phyloP scores from a whole-genome alignment of 2,888 invertebrate species.

The Acanthosepion lycidas region DNA sequence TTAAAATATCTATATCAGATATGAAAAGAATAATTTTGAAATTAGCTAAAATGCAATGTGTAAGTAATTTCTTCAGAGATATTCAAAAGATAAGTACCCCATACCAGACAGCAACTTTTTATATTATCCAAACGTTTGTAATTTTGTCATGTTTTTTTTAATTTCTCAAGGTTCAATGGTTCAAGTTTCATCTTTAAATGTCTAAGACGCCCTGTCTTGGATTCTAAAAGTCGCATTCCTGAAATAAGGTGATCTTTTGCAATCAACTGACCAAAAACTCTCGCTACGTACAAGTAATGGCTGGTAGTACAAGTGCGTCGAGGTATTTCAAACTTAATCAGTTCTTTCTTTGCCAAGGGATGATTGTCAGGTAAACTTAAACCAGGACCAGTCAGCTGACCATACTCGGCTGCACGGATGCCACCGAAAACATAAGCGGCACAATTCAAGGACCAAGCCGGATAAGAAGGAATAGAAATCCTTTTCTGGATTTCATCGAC shows the following conservation, averaged over 20 bases:
- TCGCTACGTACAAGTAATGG: slow-evolving; percentile 14
- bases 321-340: slow-evolving; percentile 49
- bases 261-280: neutral
- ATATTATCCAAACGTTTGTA: too few species aligned
- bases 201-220: neutral
- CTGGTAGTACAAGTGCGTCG: slow-evolving; percentile 47
- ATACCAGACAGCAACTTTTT: too few species aligned
- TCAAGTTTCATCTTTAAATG: neutral
- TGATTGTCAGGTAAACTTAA: neutral
- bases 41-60: too few species aligned
- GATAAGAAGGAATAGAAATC: slow-evolving; percentile 37
- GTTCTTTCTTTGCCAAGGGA: slow-evolving; percentile 25
- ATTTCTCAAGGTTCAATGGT: neutral
- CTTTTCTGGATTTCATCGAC: slow-evolving; percentile 48
- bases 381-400: neutral
- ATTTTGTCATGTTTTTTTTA: neutral
- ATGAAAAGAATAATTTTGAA: too few species aligned
- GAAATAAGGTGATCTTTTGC: neutral
- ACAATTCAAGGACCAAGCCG: slow-evolving; percentile 48
- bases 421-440: slow-evolving; percentile 50
- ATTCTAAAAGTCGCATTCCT: neutral
- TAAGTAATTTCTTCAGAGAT: too few species aligned
- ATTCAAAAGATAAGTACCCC: too few species aligned
- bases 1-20: too few species aligned
- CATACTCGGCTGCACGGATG: neutral